Evolutionary conservation across 2,113 vertebrate genomes (phyloP).

Genomic region (Cygnus buccinator): DNA sequence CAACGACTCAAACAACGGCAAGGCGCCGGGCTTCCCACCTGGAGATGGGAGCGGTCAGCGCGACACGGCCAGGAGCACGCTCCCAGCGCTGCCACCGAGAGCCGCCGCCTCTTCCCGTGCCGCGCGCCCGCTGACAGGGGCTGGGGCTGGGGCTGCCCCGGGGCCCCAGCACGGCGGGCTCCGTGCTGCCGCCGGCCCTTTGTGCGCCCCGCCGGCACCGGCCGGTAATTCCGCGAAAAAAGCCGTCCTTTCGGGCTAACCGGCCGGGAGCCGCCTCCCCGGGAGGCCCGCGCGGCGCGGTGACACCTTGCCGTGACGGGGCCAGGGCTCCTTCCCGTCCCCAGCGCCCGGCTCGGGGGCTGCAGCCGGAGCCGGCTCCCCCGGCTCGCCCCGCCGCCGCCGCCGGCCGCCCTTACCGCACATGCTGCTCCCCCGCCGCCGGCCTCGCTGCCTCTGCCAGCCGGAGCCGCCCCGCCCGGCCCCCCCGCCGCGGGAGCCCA

Average conservation of each 20-base stretch:
- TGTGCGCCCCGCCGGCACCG: rapidly evolving
- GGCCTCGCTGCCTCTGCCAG: no score
- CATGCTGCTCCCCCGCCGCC: no score
- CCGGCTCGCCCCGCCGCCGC: no score
- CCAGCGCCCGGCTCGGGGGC: no score
- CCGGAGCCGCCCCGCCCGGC: no score
- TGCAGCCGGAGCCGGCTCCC: no score
- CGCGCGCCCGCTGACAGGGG: neutral
- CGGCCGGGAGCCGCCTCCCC: neutral
- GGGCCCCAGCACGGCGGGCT: no score
- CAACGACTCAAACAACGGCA: rapidly evolving
- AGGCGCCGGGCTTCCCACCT: rapidly evolving
- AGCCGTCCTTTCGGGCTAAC: rapidly evolving
- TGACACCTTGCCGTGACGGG: neutral
- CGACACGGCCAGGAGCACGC: rapidly evolving
- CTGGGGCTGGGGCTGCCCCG: neutral
- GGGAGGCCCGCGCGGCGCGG: rapidly evolving
- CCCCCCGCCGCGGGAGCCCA: no score
- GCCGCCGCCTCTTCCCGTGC: rapidly evolving
- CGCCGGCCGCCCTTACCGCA: no score
- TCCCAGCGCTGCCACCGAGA: neutral
- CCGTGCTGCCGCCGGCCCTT: neutral
- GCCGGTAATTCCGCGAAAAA: rapidly evolving
- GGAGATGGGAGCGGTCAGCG: neutral
- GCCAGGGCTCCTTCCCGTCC: neutral